These are phyloP conservation scores for Heliangelus exortis DNA, from an alignment of 2,797 vertebrate species.

Conservation along the genomic window DNA sequence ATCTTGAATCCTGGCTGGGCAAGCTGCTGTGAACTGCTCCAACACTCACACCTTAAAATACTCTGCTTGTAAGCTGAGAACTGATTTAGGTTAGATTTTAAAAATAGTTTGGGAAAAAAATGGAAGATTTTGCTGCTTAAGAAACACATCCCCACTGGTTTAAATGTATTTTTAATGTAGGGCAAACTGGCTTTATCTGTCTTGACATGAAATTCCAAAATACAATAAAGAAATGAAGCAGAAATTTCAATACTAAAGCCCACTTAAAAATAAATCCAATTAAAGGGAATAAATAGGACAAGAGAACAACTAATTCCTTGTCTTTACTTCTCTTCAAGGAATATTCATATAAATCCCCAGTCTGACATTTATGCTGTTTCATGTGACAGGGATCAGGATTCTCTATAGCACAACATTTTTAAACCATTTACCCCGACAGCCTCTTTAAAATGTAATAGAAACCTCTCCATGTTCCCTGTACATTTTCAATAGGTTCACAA, in stretches of 20 bases:
- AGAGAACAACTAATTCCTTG: slow-evolving; percentile 67
- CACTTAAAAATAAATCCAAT: slow-evolving; percentile 66
- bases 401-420: background rate
- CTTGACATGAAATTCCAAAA: background rate
- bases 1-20: background rate
- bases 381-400: slow-evolving; percentile 60
- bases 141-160: background rate
- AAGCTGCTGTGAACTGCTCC: background rate
- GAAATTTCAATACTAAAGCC: slow-evolving; percentile 46
- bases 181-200: slow-evolving; percentile 20
- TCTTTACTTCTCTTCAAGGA: slow-evolving; percentile 54
- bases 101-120: background rate
- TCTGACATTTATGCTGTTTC: slow-evolving; percentile 41
- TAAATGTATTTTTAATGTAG: slow-evolving; percentile 16
- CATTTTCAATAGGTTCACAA: slow-evolving; percentile 19
- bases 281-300: slow-evolving; percentile 66
- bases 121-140: background rate
- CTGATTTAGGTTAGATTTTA: background rate
- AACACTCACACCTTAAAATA: background rate
- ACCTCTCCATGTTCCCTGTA: background rate
- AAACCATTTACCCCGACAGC: slow-evolving; percentile 33
- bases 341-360: slow-evolving; percentile 45
- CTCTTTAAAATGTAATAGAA: background rate
- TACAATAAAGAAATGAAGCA: slow-evolving; percentile 17
- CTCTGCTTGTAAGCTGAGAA: background rate